Conservation (phyloP, 2,797 vertebrate species). For the Heliangelus exortis region DNA sequence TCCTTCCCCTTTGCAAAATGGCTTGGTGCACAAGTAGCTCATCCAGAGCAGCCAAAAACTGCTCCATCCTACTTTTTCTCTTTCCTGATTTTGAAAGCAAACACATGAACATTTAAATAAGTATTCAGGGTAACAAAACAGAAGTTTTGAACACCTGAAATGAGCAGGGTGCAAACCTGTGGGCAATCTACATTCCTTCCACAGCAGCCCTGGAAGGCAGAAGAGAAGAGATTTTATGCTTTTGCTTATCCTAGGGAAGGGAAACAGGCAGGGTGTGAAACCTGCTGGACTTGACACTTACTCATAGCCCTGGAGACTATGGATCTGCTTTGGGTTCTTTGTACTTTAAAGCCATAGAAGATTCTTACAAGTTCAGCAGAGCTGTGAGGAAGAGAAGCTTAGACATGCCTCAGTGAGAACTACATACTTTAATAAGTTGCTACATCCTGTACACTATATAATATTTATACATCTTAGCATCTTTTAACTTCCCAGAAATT, state of each 20-base stretch:
- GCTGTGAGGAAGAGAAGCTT: background rate
- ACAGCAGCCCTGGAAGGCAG: background rate
- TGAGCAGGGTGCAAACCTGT: background rate
- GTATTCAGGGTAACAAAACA: background rate
- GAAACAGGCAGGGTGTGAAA: background rate
- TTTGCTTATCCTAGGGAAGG: background rate
- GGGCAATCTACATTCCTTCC: background rate
- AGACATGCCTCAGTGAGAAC: background rate
- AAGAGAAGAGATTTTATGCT: background rate
- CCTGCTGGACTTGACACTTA: background rate
- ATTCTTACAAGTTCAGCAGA: background rate
- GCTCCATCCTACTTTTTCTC: background rate
- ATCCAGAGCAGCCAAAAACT: background rate
- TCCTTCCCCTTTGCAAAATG: background rate
- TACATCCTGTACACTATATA: conserved; percentile 19
- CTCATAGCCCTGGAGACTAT: background rate
- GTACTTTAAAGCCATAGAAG: background rate
- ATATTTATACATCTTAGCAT: background rate
- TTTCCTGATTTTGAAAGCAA: background rate
- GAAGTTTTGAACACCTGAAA: background rate
- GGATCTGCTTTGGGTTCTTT: background rate
- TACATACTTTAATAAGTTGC: background rate
- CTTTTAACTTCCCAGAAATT: conserved; percentile 34
- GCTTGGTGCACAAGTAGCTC: background rate
- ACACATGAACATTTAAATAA: fast-evolving